A percentile compares a stretch with the other conserved stretches of the same genome.
These are phyloP conservation scores for Reinhardtius hippoglossoides DNA, from an alignment of 2,113 vertebrate species.

Conservation along the genomic window DNA sequence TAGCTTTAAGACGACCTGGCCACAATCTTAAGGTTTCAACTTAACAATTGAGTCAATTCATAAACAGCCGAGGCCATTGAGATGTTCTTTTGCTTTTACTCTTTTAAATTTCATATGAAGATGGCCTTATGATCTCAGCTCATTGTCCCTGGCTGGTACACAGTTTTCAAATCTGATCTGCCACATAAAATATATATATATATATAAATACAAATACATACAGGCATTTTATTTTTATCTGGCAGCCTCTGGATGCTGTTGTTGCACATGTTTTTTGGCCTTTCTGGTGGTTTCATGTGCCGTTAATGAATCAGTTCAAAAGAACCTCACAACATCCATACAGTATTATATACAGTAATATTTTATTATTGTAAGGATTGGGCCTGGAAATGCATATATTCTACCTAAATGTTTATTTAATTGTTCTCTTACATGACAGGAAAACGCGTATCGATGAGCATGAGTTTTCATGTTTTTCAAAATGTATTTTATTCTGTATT, in stretches of 20 bases:
- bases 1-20: constrained; percentile 1
- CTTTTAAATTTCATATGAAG: constrained; percentile 1
- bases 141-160: constrained; percentile 24
- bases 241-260: constrained; percentile 22
- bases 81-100: background rate
- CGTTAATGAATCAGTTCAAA: background rate
- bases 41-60: constrained; percentile 1
- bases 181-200: constrained; percentile 12
- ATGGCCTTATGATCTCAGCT: constrained; percentile 37
- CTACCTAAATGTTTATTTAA: constrained; percentile 2
- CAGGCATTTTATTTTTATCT: background rate
- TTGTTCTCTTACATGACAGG: constrained; percentile 15
- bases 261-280: constrained; percentile 24
- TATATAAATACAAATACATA: background rate
- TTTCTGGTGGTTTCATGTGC: constrained; percentile 9
- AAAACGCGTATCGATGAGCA: constrained; percentile 20
- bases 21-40: background rate
- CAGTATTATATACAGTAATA: background rate
- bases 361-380: background rate
- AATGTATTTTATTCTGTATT: constrained; percentile 6
- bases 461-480: constrained; percentile 24
- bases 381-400: constrained; percentile 20
- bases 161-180: constrained; percentile 26
- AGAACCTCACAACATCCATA: constrained; percentile 18
- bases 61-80: constrained; percentile 2